Evolutionary conservation across 2,888 invertebrate genomes (phyloP), one percentile per base, ranked within the genome.

Genomic region (Stramonita haemastoma): DNA sequence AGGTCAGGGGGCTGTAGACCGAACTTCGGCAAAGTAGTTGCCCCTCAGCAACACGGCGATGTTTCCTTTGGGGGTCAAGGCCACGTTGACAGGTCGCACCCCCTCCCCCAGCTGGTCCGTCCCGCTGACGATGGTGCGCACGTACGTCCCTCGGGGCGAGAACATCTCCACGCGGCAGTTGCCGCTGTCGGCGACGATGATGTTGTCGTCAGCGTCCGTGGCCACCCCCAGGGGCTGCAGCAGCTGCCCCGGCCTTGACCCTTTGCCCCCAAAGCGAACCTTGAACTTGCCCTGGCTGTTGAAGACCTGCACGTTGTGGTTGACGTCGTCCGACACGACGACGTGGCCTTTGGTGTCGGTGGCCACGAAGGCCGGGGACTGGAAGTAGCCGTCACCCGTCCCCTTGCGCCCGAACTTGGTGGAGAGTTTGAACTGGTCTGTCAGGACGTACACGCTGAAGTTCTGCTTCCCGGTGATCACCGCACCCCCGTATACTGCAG

Each of bases 131-230:
- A 94, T 89, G 34, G 92, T 93, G 56, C 92, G 90, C 19, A 93
- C 87, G 89, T 93, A 94, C 19, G 89, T 77, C 5, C 95, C 95
- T 87, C 93, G 93, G n/a, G 91, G 90, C 11, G 92, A 92, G 88
- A 94, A 95, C 66, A 93, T 92, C 90, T 95, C 94, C 26, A 95
- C 94, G 57, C 95, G 87, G 81, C 91, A 93, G 90, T 95, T 95
- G 19, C 93, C 93, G 26, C 92, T 92, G 91, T 95, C 95, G 8
- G 95, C 95, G 11, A 95, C 93, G 29, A 95, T 92, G 70, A 95
- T 94, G 81, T 95, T 95, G 88, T 93, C 92, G 11, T 92, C 90
- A 5, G 89, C 87, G 87, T 95, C 95, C 1, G 92, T 91, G 77
- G 94, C 93, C 1, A 95, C 89, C 19, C 95, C 95, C 88, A 94